Percentiles rank a stretch among this genome's conserved stretches.
phyloP scores from a whole-genome alignment of 2,113 vertebrate genomes.

The Psilopsiagon aurifrons region DNA sequence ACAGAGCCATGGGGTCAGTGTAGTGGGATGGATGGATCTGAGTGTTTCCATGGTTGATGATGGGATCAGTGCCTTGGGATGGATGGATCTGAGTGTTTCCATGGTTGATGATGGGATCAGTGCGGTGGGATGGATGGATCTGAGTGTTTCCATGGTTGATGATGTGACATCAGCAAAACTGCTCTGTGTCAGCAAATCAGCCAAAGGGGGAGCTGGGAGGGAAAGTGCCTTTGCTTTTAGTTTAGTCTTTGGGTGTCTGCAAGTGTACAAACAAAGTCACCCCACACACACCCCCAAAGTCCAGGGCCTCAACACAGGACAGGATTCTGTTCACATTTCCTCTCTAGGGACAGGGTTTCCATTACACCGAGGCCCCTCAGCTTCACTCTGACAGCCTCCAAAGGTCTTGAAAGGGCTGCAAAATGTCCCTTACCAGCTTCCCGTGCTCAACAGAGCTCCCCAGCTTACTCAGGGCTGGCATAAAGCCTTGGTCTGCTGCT shows the following conservation, averaged over 20 bases:
- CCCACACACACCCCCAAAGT: not conserved
- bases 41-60: too few species aligned
- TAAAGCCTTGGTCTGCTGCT: rapidly evolving
- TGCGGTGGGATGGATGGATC: too few species aligned
- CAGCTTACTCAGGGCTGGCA: not conserved
- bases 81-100: too few species aligned
- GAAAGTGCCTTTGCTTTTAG: not conserved
- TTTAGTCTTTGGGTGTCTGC: not conserved
- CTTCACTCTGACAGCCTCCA: not conserved
- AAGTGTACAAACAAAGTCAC: not conserved
- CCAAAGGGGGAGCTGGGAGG: not conserved
- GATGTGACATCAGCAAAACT: not conserved
- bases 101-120: too few species aligned
- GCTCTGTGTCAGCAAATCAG: not conserved
- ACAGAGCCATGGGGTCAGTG: too few species aligned
- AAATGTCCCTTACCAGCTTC: not conserved
- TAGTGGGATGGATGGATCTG: too few species aligned
- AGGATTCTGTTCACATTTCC: not conserved
- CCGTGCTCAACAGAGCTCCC: not conserved
- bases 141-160: too few species aligned
- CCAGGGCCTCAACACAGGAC: not conserved
- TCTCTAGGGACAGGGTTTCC: not conserved
- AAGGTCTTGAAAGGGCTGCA: not conserved
- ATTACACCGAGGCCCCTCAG: not conserved
- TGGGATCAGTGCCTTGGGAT: too few species aligned